Base-by-base conservation (phyloP, 2,113 vertebrate genomes). In the Lophochroa leadbeateri region DNA sequence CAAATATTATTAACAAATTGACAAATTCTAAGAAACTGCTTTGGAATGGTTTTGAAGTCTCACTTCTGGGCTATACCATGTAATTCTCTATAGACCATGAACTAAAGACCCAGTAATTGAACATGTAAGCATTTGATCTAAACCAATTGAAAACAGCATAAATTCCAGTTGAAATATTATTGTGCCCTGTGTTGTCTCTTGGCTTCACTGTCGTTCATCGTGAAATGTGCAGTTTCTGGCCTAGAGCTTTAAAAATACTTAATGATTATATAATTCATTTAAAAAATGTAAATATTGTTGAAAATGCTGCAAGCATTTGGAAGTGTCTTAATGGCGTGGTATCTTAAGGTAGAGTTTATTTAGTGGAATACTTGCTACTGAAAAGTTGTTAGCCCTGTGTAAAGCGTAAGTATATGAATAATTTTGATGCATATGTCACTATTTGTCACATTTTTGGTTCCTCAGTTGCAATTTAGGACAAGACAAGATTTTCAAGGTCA, bases 261-360 rank as follows among this genome's bases (percentile, higher is more conserved):
- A 60, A n/a, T 1, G 3, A 5, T 46, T 67, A 1, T 15, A 2
- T 31, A 37, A 50, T 67, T 53, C 0, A 4, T 29, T 71, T 33
- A 35, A 4, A 7, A 53, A 61, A 71, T 21, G 1, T n/a, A 60
- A 83, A 50, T 77, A 25, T 27, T 77, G 4, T 20, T 31, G 60
- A 37, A 75, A n/a, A 15, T 39, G 2, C 55, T 82, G 11, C 14
- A 78, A 52, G 24, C 33, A 55, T 50, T 46, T 93, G 5, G 11
- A 68, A 77, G 41, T 57, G 4, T 76, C 47, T 43, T 61, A 85
- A 33, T 39, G 44, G 13, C 5, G 29, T 52, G 8, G 7, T 24
- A 70, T 41, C 7, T 72, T 61, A 33, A 75, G 3, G 5, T 44
- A 44, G 57, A 52, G 6, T 39, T 78, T 74, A 13, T 69, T 88